A percentile compares a stretch with the other conserved stretches of the same genome.
Conservation (phyloP, 1,140 invertebrate species). For the Lepidostoma basale region DNA sequence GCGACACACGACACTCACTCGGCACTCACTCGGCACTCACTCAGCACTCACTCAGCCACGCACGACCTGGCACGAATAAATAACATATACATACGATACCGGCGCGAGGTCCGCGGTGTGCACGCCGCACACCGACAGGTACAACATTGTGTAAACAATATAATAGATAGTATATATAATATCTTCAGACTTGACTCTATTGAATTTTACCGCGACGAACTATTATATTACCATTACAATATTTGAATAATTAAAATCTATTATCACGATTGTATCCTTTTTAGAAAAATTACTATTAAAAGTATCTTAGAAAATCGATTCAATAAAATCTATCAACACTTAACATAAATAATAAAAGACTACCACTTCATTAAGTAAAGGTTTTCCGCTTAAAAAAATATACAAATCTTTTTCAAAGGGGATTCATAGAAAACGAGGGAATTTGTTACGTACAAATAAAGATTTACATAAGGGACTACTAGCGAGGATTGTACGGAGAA, state of each 20-base stretch:
- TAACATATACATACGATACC: conserved; percentile 41
- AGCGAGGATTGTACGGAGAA: conserved; percentile 45
- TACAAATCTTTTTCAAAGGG: conserved; percentile 41
- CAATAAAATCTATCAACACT: conserved; percentile 48
- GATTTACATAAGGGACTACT: conserved; percentile 42
- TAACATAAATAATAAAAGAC: conserved; percentile 46
- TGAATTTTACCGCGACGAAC: conserved; percentile 46
- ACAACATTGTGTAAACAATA: conserved; percentile 32
- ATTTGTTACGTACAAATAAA: conserved; percentile 42
- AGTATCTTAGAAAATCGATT: conserved; percentile 46
- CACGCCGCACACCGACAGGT: conserved; percentile 1
- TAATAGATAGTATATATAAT: conserved; percentile 36
- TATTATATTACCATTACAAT: conserved; percentile 46
- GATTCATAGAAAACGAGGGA: conserved; percentile 37
- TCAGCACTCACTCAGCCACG: conserved; percentile 9
- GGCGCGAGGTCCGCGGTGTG: not conserved
- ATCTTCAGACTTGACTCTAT: conserved; percentile 46
- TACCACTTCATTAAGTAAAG: conserved; percentile 40
- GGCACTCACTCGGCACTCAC: conserved; percentile 1
- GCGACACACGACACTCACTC: conserved; percentile 20
- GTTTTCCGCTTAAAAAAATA: conserved; percentile 45
- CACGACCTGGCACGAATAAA: conserved; percentile 36
- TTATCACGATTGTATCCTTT: conserved; percentile 47
- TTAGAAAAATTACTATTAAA: conserved; percentile 47
- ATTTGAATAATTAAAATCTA: conserved; percentile 48